A percentile compares a stretch with the other conserved stretches of the same genome.
These are phyloP conservation scores for Penaeus vannamei DNA, from an alignment of 1,140 invertebrate genomes.

Conservation along the genomic window DNA sequence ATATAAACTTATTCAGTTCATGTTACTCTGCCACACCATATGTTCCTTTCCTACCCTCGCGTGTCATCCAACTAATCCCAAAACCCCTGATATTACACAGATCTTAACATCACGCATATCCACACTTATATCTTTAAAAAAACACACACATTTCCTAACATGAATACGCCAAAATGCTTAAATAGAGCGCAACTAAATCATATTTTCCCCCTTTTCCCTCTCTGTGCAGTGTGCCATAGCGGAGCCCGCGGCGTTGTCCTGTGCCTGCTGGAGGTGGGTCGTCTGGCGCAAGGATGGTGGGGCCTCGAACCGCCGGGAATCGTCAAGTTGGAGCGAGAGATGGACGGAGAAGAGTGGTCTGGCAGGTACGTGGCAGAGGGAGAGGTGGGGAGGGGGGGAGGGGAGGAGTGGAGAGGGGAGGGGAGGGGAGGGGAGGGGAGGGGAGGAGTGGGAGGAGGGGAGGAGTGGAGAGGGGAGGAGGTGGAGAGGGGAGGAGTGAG, in stretches of 20 bases:
- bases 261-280: constrained; percentile 89
- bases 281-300: constrained; percentile 82
- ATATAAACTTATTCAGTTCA: too few relatives aligned
- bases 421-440: constrained; percentile 74
- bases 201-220: background rate
- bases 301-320: constrained; percentile 89
- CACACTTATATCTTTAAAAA: too few relatives aligned
- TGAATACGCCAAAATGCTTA: background rate
- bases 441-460: constrained; percentile 72
- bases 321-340: constrained; percentile 91
- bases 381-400: constrained; percentile 68
- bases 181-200: background rate
- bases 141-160: too few relatives aligned
- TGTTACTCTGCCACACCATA: too few relatives aligned
- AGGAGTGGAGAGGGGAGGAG: constrained; percentile 26
- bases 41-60: too few relatives aligned
- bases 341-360: constrained; percentile 75
- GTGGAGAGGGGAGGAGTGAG: background rate
- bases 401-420: background rate
- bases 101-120: too few relatives aligned
- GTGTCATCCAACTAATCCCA: too few relatives aligned
- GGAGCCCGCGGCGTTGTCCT: constrained; percentile 88
- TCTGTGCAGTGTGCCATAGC: constrained; percentile 80
- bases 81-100: too few relatives aligned
- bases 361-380: constrained; percentile 70